Conservation (phyloP, 2,888 invertebrate genomes). For the Euplagia quadripunctaria region DNA sequence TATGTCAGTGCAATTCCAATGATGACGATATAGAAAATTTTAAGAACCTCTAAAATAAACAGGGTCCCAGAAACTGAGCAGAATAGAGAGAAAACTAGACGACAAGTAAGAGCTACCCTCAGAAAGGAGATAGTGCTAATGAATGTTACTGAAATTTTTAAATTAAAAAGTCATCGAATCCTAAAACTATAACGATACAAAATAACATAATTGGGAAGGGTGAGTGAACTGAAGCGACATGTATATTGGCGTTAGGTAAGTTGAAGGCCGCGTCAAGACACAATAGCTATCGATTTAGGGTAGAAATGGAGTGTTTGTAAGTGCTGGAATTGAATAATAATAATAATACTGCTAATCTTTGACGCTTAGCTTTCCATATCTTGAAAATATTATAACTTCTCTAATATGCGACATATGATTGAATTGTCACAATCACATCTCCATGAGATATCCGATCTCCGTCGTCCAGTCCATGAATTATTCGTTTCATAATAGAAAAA, state of each 20-base stretch:
- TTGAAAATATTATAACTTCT: too few relatives aligned
- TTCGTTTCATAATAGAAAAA: neutral
- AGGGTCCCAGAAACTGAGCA: neutral
- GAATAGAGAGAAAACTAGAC: neutral
- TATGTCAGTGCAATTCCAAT: too few relatives aligned
- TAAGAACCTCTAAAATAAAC: too few relatives aligned
- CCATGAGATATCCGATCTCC: neutral
- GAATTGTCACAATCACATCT: too few relatives aligned
- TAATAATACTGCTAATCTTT: neutral
- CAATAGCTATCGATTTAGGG: neutral
- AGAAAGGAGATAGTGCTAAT: neutral
- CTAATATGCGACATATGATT: too few relatives aligned
- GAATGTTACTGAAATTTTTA: neutral
- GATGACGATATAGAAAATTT: too few relatives aligned
- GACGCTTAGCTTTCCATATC: neutral
- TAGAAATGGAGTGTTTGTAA: neutral
- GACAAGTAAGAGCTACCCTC: neutral
- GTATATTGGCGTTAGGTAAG: neutral
- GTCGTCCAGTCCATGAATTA: neutral
- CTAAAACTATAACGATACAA: too few relatives aligned
- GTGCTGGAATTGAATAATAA: neutral
- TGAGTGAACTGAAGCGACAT: neutral
- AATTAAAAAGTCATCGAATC: too few relatives aligned
- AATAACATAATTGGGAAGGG: neutral
- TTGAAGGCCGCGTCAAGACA: conserved; percentile 7